Evolutionary conservation across 2,113 vertebrate genomes (phyloP).

Genomic region (Odocoileus virginianus): DNA sequence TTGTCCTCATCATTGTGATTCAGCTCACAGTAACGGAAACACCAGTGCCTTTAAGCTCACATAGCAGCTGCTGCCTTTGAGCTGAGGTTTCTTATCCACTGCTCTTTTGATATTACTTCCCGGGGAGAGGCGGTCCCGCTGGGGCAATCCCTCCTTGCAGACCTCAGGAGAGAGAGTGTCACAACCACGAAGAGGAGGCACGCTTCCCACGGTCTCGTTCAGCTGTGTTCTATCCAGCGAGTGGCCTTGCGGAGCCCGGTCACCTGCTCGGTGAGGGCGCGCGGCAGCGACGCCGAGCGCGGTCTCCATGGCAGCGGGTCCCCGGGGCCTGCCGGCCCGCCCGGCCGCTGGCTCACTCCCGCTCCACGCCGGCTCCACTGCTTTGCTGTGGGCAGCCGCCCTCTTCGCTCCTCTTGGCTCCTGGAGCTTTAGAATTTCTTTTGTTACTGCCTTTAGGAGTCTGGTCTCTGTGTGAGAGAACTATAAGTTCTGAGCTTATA

Average conservation of each 20-base stretch:
- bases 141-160: neutral
- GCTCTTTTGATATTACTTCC: neutral
- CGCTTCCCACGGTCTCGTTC: neutral
- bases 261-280: neutral
- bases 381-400: neutral
- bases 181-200: neutral
- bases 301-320: slow-evolving; percentile 41
- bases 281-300: neutral
- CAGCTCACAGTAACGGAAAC: neutral
- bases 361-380: neutral
- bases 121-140: neutral
- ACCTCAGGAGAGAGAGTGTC: rapidly evolving
- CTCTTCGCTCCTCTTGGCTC: neutral
- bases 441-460: neutral
- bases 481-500: slow-evolving; percentile 50
- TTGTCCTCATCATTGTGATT: neutral
- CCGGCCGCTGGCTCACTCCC: neutral
- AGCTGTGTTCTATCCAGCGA: neutral
- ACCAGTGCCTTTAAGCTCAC: neutral
- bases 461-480: slow-evolving; percentile 31
- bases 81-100: neutral
- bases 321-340: neutral
- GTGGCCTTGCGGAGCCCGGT: neutral
- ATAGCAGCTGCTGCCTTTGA: neutral
- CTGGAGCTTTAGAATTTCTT: slow-evolving; percentile 11